These are phyloP conservation scores for Psettodes erumei DNA, from an alignment of 2,113 vertebrate species.

Conservation along the genomic window DNA sequence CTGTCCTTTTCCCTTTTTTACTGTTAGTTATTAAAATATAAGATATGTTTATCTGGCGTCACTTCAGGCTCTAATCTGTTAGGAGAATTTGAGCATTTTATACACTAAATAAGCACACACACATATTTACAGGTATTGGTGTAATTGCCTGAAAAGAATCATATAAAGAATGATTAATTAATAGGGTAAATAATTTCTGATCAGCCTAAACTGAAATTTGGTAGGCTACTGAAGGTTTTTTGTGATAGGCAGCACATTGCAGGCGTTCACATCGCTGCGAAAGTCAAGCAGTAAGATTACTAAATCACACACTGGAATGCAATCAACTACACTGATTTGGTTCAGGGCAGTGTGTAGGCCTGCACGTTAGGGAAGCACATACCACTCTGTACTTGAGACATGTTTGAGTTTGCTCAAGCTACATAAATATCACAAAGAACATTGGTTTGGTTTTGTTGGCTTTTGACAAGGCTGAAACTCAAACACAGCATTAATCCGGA, in stretches of 20 bases:
- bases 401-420: constrained; percentile 48
- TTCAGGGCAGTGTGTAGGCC: not conserved
- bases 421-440: constrained; percentile 14
- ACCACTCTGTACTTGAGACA: not conserved
- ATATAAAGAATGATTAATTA: not conserved
- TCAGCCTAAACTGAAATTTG: too few relatives aligned
- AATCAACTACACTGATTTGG: not conserved
- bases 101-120: not conserved
- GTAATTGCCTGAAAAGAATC: too few relatives aligned
- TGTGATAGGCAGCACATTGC: not conserved
- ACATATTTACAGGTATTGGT: not conserved
- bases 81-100: too few relatives aligned
- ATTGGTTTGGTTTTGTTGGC: constrained; percentile 4
- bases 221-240: too few relatives aligned
- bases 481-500: constrained; percentile 45
- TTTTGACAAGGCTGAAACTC: constrained; percentile 61
- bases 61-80: not conserved
- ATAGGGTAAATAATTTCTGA: not conserved
- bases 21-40: not conserved
- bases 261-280: not conserved
- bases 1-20: not conserved
- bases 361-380: not conserved
- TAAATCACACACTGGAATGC: not conserved
- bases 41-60: not conserved
- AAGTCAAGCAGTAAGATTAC: not conserved